Evolutionary conservation across 1,140 invertebrate genomes (phyloP).

Genomic region (Amyelois transitella): DNA sequence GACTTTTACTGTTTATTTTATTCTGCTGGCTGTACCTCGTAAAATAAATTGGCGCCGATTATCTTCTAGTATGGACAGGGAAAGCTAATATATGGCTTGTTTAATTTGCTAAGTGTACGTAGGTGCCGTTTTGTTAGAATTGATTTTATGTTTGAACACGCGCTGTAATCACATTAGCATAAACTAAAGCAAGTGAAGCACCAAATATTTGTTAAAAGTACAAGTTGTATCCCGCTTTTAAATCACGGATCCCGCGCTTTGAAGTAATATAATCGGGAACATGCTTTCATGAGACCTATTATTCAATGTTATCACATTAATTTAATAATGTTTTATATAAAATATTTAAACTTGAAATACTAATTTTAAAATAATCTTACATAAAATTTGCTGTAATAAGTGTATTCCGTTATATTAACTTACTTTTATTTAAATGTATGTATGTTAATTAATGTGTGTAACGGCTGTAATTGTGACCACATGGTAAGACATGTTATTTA

Average conservation of each 20-base stretch:
- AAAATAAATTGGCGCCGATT: constrained; percentile 20
- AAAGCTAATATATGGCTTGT: constrained; percentile 9
- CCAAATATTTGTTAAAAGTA: no score
- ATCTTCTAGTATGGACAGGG: constrained; percentile 11
- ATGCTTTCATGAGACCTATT: no score
- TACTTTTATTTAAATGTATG: not conserved
- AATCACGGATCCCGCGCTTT: no score
- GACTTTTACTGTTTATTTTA: constrained; percentile 23
- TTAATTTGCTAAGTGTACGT: not conserved
- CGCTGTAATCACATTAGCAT: no score
- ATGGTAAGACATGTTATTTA: constrained; percentile 1
- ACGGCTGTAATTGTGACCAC: not conserved
- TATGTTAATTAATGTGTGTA: not conserved
- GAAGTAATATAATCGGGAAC: no score
- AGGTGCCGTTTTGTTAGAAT: not conserved
- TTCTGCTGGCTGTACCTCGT: not conserved
- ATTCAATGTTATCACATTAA: no score
- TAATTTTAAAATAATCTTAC: not conserved
- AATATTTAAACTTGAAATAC: not conserved
- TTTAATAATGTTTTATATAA: not conserved
- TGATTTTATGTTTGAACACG: not conserved
- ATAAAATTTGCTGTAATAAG: not conserved
- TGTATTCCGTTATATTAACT: not conserved
- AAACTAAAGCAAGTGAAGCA: no score
- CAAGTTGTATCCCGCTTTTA: no score